Conservation (phyloP, 2,888 invertebrate genomes). For the Tenthredo amoena region DNA sequence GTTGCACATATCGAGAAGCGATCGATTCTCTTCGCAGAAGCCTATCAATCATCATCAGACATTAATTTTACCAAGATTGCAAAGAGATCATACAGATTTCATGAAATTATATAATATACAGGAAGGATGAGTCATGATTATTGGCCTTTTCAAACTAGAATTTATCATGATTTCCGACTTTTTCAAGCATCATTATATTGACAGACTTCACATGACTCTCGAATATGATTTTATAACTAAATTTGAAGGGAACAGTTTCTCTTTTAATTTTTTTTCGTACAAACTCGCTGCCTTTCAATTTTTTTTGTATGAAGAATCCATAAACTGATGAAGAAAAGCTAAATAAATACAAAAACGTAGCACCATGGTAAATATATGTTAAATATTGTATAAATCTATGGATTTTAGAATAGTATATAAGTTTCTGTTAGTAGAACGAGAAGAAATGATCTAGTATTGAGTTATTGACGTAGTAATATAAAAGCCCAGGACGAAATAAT, state of each 20-base stretch:
- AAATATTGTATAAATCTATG: neutral
- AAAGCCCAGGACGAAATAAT: neutral
- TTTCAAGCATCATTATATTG: neutral
- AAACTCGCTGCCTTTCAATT: neutral
- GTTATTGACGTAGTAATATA: conserved; percentile 2
- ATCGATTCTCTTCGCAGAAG: neutral
- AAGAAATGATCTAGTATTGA: neutral
- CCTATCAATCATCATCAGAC: neutral
- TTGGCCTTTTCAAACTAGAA: no score
- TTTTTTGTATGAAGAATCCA: neutral
- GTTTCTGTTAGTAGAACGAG: conserved; percentile 12
- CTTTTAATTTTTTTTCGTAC: neutral
- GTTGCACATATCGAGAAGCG: neutral
- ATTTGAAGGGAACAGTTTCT: neutral
- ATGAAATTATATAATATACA: no score
- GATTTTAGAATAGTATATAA: neutral
- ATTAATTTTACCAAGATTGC: neutral
- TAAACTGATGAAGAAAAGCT: neutral
- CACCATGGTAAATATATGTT: conserved; percentile 15
- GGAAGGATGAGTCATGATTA: no score
- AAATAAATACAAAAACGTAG: conserved; percentile 41
- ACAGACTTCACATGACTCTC: neutral
- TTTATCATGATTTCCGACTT: neutral
- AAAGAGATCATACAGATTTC: no score
- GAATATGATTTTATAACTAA: neutral